Percentiles rank a stretch among this genome's conserved stretches.
These are phyloP conservation scores for Aleiodes testaceus DNA, from an alignment of 2,888 invertebrate genomes.

Conservation along the genomic window DNA sequence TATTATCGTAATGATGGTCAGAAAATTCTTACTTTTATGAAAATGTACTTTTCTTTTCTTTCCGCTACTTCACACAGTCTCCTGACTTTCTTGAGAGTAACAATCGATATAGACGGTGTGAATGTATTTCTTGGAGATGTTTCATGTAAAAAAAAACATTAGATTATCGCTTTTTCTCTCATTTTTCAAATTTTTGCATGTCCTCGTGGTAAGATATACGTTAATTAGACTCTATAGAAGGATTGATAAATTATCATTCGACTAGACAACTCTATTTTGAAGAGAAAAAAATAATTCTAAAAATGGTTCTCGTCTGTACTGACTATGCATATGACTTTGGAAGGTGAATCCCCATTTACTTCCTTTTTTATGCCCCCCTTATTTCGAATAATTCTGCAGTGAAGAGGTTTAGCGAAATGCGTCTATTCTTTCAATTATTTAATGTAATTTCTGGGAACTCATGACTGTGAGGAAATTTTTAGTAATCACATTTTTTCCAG, in stretches of 20 bases:
- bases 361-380: background rate
- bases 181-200: constrained; percentile 19
- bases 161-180: background rate
- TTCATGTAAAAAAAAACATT: background rate
- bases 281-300: background rate
- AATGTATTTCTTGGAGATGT: background rate
- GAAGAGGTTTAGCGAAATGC: no score
- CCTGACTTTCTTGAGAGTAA: background rate
- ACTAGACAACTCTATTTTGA: background rate
- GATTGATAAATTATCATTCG: constrained; percentile 38
- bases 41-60: background rate
- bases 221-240: constrained; percentile 43
- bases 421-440: background rate
- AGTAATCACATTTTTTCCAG: no score
- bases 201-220: constrained; percentile 47
- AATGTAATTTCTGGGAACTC: background rate
- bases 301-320: background rate
- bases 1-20: no score
- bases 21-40: no score
- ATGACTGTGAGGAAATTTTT: no score
- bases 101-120: background rate
- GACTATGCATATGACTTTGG: background rate
- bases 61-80: background rate
- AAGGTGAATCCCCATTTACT: background rate
- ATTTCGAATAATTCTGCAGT: background rate